phyloP scores from a whole-genome alignment of 1,140 invertebrate species.

The Saccostrea echinata region DNA sequence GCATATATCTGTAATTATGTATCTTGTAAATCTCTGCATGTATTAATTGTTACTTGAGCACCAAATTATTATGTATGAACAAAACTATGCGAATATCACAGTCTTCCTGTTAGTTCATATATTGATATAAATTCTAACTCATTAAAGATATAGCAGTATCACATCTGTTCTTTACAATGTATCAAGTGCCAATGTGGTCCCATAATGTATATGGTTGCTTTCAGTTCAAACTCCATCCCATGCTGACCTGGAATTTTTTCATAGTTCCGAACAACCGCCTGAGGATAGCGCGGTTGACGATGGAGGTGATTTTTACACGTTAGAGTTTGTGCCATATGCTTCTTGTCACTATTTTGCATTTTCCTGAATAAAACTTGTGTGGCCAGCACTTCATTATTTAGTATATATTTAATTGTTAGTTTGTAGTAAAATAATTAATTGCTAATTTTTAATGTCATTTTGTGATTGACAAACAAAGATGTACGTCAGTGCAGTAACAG shows the following conservation, averaged over 20 bases:
- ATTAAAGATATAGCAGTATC: background rate
- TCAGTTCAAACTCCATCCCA: conserved; percentile 67
- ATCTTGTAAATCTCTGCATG: background rate
- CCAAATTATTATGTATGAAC: background rate
- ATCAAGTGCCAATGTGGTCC: background rate
- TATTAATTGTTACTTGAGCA: background rate
- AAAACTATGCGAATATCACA: background rate
- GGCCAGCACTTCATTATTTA: conserved; percentile 40
- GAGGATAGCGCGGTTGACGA: conserved; percentile 52
- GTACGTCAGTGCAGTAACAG: no score
- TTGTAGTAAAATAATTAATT: background rate
- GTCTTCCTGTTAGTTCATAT: background rate
- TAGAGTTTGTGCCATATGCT: background rate
- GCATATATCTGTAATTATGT: background rate
- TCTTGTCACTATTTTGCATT: conserved; percentile 33
- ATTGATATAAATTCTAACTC: background rate
- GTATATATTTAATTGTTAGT: background rate
- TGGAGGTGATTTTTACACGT: conserved; percentile 49
- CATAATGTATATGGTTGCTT: conserved; percentile 57
- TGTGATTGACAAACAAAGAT: no score
- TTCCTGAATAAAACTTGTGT: conserved; percentile 47
- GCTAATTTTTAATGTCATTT: background rate
- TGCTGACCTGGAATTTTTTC: conserved; percentile 66
- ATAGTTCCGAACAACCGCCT: conserved; percentile 56
- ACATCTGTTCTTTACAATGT: background rate